phyloP scores from a whole-genome alignment of 53 echinoderm and acorn worm genomes.

The Henricia sp. region DNA sequence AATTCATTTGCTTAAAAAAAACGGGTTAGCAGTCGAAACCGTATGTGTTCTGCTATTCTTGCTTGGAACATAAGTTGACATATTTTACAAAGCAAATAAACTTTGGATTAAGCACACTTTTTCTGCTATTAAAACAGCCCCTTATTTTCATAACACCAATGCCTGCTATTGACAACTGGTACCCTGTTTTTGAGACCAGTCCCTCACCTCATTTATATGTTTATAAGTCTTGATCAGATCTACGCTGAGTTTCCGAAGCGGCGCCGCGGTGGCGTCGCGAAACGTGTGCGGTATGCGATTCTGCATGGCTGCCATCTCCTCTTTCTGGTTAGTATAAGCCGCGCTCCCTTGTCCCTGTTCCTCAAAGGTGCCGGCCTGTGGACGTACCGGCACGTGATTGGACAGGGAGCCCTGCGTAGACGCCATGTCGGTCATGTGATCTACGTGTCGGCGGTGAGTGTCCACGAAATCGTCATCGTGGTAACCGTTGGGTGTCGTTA shows the following conservation, averaged over 20 bases:
- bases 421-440: slow-evolving; percentile 41
- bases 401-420: slow-evolving; percentile 27
- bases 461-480: slow-evolving; percentile 42
- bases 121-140: too few relatives aligned
- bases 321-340: slow-evolving; percentile 73
- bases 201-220: slow-evolving; percentile 99
- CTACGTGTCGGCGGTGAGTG: slow-evolving; percentile 46
- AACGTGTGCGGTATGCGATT: slow-evolving; percentile 93
- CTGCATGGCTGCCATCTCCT: slow-evolving; percentile 98
- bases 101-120: too few relatives aligned
- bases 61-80: too few relatives aligned
- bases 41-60: too few relatives aligned
- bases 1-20: too few relatives aligned
- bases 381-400: slow-evolving; percentile 52
- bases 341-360: too few relatives aligned
- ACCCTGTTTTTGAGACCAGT: too few relatives aligned
- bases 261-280: slow-evolving; percentile 89
- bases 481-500: slow-evolving; percentile 59
- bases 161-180: too few relatives aligned
- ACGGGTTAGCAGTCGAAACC: too few relatives aligned
- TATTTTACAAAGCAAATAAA: too few relatives aligned
- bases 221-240: slow-evolving; percentile 99
- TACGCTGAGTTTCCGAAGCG: slow-evolving; percentile 95
- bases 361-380: slow-evolving; percentile 52
- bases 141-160: too few relatives aligned